Percentiles rank a stretch among this genome's conserved stretches.
Conservation (phyloP, 2,797 vertebrate genomes). For the Thaleichthys pacificus region DNA sequence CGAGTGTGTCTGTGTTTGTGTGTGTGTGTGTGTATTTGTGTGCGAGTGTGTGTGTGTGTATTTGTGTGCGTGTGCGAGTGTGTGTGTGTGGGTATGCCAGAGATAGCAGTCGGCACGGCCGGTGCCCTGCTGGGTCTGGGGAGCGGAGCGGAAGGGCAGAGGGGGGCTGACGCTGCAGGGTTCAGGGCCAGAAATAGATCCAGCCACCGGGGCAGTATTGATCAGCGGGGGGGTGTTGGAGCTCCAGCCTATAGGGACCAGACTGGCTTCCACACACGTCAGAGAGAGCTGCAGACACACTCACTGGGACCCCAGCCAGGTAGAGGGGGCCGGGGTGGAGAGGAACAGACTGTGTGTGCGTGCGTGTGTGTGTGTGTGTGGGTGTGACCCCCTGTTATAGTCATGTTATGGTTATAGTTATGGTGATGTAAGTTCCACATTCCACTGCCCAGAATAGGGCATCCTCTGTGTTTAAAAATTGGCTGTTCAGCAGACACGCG, state of each 20-base stretch:
- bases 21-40: neutral
- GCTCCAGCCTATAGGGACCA: slow-evolving; percentile 16
- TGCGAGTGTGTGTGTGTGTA: slow-evolving; percentile 8
- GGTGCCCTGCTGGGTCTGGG: slow-evolving; percentile 40
- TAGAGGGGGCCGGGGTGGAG: neutral
- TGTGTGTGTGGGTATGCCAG: slow-evolving; percentile 43
- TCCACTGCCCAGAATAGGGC: neutral
- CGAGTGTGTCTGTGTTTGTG: slow-evolving; percentile 17
- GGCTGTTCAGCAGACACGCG: neutral
- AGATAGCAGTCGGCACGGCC: slow-evolving; percentile 42
- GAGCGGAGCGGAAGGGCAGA: slow-evolving; percentile 48
- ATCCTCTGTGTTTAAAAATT: too few species aligned
- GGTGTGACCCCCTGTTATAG: neutral
- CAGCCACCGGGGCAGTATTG: slow-evolving; percentile 61
- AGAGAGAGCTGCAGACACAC: slow-evolving; percentile 17
- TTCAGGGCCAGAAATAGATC: slow-evolving; percentile 62
- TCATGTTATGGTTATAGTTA: neutral
- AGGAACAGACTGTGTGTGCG: neutral
- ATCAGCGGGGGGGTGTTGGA: slow-evolving; percentile 55
- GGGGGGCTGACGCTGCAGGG: slow-evolving; percentile 60
- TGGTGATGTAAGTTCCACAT: neutral
- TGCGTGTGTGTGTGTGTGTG: neutral
- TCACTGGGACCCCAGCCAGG: slow-evolving; percentile 17
- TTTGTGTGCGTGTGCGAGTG: slow-evolving; percentile 5
- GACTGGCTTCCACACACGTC: slow-evolving; percentile 22